phyloP scores from a whole-genome alignment of 2,888 invertebrate genomes.

The Cosmia trapezina region DNA sequence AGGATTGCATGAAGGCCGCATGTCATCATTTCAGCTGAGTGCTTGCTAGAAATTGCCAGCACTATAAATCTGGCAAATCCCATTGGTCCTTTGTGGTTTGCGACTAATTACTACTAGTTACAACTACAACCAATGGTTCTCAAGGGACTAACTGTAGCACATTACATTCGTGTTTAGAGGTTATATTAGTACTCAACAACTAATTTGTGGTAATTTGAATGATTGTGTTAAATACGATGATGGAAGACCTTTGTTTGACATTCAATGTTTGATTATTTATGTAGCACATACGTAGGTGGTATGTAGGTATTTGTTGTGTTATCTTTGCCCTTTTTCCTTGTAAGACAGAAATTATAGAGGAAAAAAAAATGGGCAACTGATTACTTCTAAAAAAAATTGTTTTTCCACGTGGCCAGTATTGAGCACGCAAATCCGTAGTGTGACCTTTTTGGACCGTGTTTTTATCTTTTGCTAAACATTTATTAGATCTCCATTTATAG shows the following conservation, averaged over 20 bases:
- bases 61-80: constrained; percentile 14
- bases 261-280: constrained; percentile 31
- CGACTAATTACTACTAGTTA: neutral
- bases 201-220: constrained; percentile 46
- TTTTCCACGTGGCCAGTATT: neutral
- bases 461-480: neutral
- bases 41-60: neutral
- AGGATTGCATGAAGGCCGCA: neutral
- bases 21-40: neutral
- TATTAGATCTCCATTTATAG: no score
- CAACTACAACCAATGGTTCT: constrained; percentile 7
- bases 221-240: constrained; percentile 49
- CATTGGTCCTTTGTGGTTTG: constrained; percentile 27
- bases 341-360: neutral
- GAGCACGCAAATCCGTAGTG: neutral
- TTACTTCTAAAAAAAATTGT: neutral
- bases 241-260: constrained; percentile 47
- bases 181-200: constrained; percentile 24
- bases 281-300: constrained; percentile 25
- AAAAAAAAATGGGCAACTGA: neutral
- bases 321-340: constrained; percentile 25
- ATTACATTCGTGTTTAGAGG: constrained; percentile 10
- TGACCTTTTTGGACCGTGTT: neutral
- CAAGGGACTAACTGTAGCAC: neutral
- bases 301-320: constrained; percentile 1